phyloP scores from a whole-genome alignment of 2,113 vertebrate genomes.

The Leucopsar rothschildi region DNA sequence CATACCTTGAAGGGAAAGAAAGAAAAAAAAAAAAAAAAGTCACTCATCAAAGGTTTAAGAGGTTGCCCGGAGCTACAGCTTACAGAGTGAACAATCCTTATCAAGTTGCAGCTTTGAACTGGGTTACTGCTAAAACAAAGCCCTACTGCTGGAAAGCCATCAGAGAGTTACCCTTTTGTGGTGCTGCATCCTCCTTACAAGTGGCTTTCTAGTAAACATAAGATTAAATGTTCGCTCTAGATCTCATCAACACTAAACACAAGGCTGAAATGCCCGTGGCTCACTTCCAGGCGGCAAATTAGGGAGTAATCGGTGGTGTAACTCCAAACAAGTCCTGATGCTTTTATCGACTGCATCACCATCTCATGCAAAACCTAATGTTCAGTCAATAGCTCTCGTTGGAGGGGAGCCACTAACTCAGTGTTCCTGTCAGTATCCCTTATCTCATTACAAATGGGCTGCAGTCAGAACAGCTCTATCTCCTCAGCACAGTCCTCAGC shows the following conservation, averaged over 20 bases:
- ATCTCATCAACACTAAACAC: conserved; percentile 66
- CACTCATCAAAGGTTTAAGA: background rate
- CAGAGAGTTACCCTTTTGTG: conserved; percentile 11
- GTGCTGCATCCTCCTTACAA: conserved; percentile 8
- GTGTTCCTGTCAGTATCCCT: conserved; percentile 67
- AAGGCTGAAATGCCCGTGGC: conserved; percentile 63
- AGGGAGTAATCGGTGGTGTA: conserved; percentile 62
- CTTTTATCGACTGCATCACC: conserved; percentile 75
- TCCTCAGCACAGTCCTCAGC: background rate
- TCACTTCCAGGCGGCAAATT: conserved; percentile 75
- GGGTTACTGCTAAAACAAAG: conserved; percentile 27
- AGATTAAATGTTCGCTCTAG: conserved; percentile 61
- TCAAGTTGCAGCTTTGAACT: conserved; percentile 11
- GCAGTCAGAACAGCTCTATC: conserved; percentile 42
- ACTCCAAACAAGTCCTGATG: conserved; percentile 71
- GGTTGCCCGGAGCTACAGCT: background rate
- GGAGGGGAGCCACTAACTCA: conserved; percentile 70
- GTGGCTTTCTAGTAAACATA: conserved; percentile 58
- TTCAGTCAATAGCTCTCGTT: conserved; percentile 75
- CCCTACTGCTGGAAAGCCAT: conserved; percentile 20
- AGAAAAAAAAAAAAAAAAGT: background rate
- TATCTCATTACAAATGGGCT: conserved; percentile 75
- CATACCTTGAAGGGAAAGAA: background rate
- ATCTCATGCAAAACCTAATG: conserved; percentile 69
- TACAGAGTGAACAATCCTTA: background rate